A percentile compares a stretch with the other conserved stretches of the same genome.
Evolutionary conservation across 92 coral and sea anemone genomes (phyloP).

Genomic region (Zoanthus sociatus): DNA sequence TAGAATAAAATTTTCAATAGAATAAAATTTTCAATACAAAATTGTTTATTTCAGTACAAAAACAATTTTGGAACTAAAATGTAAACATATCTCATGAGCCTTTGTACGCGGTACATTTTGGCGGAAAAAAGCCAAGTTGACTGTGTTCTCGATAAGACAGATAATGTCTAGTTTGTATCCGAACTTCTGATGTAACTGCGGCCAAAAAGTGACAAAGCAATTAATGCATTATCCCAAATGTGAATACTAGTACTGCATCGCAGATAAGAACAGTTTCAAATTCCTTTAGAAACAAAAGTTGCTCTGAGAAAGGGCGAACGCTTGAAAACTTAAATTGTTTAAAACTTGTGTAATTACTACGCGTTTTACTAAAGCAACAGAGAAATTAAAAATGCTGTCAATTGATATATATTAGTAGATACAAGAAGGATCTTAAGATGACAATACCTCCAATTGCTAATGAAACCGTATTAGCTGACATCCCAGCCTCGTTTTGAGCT

Average conservation of each 20-base stretch:
- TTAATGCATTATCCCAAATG: no score
- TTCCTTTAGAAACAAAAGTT: no score
- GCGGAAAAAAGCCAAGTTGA: background rate
- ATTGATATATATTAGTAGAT: no score
- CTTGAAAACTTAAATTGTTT: no score
- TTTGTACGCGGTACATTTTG: background rate
- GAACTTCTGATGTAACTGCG: background rate
- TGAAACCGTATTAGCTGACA: slow-evolving; percentile 59
- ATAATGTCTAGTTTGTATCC: background rate
- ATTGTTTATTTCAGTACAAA: background rate
- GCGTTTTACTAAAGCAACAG: no score
- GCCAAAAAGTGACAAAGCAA: background rate
- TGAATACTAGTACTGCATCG: no score
- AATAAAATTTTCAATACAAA: no score
- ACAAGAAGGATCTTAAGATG: background rate
- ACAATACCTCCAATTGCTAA: slow-evolving; percentile 74
- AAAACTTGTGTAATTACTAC: no score
- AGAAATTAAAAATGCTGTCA: no score
- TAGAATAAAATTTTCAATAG: no score
- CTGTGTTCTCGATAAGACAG: background rate
- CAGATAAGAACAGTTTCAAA: no score
- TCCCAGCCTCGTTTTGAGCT: slow-evolving; percentile 82
- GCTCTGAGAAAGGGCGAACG: no score
- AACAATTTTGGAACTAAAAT: background rate
- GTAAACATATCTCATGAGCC: background rate